Evolutionary conservation across 92 coral and sea anemone species (phyloP), one percentile per base, ranked within the genome.

Genomic region (Scolanthus callimorphus): DNA sequence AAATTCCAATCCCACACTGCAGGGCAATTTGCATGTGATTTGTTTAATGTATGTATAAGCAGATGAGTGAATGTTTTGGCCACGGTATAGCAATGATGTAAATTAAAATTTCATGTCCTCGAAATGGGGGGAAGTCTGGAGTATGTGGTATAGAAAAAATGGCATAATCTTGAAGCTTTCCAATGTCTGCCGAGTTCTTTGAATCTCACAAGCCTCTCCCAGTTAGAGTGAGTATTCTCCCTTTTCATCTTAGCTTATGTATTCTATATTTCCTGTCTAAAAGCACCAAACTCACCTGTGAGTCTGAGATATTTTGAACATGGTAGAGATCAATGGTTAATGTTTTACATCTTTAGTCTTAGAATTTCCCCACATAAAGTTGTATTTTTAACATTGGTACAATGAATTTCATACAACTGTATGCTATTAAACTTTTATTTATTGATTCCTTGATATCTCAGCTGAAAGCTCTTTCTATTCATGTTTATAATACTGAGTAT

Each of bases 71-170:
- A 67, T 71, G 59, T 63, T 83, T 68, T 78, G 86, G n/a, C n/a
- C 8, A 68, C 66, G 69, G 62, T 73, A 86, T 74, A 65, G 78
- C 58, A 69, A 77, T 67, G 67, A 44, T 39, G 31, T 63, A 57
- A 68, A 86, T 86, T 86, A 86, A 86, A 86, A 82, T 81, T 86
- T 86, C 78, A 86, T 86, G 95, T 62, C 38, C 65, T 78, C 41
- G 76, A 65, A 62, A 26, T 69, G 57, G 78, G 77, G 61, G 69
- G 55, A 59, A 45, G 27, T 43, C 22, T 24, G 20, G 75, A 68
- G 47, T 31, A 57, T 73, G 77, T 15, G 57, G 57, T 26, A 17
- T 60, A 20, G 17, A 27, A 21, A 73, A 41, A 59, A 53, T 11
- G 17, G 49, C 11, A 6, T 17, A 9, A n/a, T 39, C 60, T 48